phyloP scores from a whole-genome alignment of 2,113 vertebrate species.

The Furnarius figulus region DNA sequence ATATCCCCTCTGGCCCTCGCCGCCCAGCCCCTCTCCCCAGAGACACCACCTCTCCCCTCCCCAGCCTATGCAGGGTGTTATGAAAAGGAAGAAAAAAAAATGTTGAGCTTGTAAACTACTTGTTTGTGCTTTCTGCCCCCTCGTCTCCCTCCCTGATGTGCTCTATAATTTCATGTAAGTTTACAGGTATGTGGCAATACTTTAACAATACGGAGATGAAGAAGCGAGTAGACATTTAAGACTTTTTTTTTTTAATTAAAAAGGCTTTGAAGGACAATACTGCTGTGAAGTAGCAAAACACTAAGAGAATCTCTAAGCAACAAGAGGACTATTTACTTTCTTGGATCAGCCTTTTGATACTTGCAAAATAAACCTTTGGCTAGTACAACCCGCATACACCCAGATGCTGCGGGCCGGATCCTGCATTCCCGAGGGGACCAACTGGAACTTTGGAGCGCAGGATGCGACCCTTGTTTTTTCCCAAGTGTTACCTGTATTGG shows the following conservation, averaged over 20 bases:
- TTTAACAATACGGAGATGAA: conserved; percentile 69
- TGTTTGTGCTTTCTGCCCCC: conserved; percentile 68
- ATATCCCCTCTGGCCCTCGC: background rate
- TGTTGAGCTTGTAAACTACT: conserved; percentile 79
- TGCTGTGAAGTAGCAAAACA: conserved; percentile 66
- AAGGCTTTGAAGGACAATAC: conserved; percentile 64
- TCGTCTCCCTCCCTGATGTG: background rate
- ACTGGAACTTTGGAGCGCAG: conserved; percentile 35
- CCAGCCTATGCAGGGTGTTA: conserved; percentile 60
- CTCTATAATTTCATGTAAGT: conserved; percentile 67
- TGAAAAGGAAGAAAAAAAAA: conserved; percentile 50
- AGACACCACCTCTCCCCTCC: background rate
- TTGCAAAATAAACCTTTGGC: conserved; percentile 58
- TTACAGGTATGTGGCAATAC: conserved; percentile 83
- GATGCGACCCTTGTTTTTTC: conserved; percentile 4
- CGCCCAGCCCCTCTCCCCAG: background rate
- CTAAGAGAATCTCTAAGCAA: conserved; percentile 65
- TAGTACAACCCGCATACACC: background rate
- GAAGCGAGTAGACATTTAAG: conserved; percentile 60
- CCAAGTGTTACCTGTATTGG: conserved; percentile 49
- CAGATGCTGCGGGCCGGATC: conserved; percentile 33
- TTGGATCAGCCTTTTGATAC: conserved; percentile 66
- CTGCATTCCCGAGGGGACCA: conserved; percentile 20
- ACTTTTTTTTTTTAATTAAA: conserved; percentile 57
- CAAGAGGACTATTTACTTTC: conserved; percentile 68